Evolutionary conservation across 1,140 invertebrate species (phyloP), one percentile per base, ranked within the genome.

Genomic region (Hycleus cichorii): DNA sequence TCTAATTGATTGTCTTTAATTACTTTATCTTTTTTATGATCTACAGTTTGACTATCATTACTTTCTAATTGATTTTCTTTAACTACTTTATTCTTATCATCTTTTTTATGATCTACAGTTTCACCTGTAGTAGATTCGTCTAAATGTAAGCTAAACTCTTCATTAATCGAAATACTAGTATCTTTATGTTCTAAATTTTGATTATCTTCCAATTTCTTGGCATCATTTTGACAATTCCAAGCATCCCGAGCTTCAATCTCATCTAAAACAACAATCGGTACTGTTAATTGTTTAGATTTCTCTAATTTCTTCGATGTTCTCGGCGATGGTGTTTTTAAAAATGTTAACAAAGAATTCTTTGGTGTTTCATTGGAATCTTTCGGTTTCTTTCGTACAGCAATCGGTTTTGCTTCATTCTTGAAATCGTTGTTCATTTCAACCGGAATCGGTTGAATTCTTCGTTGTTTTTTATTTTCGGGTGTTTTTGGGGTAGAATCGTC

Each of bases 101-200:
- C n/a, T 42, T 40, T 40, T 56, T 48, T 26, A 47, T 49, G 18
- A 46, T 11, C 3, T n/a, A 11, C 27, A 54, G 39, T 43, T 62
- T 53, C 8, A 59, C 39, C 51, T 55, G 58, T 63, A 67, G 70
- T 18, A 70, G 72, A 32, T 39, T 86, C 83, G 61, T 84, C 83
- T 48, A 83, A 83, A 49, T 86, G 77, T 47, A 87, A 72, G 65
- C 83, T 80, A 27, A 88, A 84, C 62, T 88, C 84, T 70, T 85
- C 82, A 38, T 76, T 73, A 77, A 79, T 59, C 75, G 77, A 44
- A 79, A 75, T 0, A 72, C 52, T 46, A 72, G 67, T 2, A 60
- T 47, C 4, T 57, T 55, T 11, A 54, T 43, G 59, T 62, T 55
- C 9, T 57, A 48, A 68, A 72, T 61, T 65, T 74, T 63, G 72